A percentile compares a stretch with the other conserved stretches of the same genome.
phyloP scores from a whole-genome alignment of 2,888 invertebrate genomes.

The Philhelius pedissequus region DNA sequence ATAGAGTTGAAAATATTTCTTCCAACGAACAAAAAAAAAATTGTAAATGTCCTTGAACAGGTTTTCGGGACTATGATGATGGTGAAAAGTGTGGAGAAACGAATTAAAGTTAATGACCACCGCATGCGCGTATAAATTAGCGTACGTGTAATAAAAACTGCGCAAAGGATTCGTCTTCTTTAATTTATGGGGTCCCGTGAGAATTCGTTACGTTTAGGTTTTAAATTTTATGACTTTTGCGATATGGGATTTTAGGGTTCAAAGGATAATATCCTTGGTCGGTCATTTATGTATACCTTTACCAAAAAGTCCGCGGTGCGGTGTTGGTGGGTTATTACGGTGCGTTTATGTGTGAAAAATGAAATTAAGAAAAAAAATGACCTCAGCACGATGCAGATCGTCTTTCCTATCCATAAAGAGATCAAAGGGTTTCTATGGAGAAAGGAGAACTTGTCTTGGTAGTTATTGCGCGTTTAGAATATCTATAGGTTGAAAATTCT shows the following conservation, averaged over 20 bases:
- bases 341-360: constrained; percentile 48
- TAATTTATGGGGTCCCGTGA: constrained; percentile 65
- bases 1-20: not conserved
- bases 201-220: constrained; percentile 55
- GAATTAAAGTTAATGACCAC: constrained; percentile 57
- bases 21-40: not conserved
- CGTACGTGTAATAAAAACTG: constrained; percentile 44
- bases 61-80: constrained; percentile 13
- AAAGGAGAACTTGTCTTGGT: not conserved
- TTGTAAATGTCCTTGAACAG: constrained; percentile 25
- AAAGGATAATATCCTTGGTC: constrained; percentile 28
- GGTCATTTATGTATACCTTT: not conserved
- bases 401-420: not conserved
- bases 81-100: constrained; percentile 39
- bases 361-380: constrained; percentile 51
- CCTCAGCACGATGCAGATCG: constrained; percentile 35
- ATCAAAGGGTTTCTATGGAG: constrained; percentile 39
- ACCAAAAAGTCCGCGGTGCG: constrained; percentile 30
- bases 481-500: not conserved
- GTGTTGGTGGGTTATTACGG: constrained; percentile 50
- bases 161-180: constrained; percentile 38
- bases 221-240: constrained; percentile 50
- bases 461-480: constrained; percentile 46
- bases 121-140: constrained; percentile 41
- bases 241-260: constrained; percentile 33